Conservation (phyloP, 2,888 invertebrate species). For the Tetragonisca angustula region DNA sequence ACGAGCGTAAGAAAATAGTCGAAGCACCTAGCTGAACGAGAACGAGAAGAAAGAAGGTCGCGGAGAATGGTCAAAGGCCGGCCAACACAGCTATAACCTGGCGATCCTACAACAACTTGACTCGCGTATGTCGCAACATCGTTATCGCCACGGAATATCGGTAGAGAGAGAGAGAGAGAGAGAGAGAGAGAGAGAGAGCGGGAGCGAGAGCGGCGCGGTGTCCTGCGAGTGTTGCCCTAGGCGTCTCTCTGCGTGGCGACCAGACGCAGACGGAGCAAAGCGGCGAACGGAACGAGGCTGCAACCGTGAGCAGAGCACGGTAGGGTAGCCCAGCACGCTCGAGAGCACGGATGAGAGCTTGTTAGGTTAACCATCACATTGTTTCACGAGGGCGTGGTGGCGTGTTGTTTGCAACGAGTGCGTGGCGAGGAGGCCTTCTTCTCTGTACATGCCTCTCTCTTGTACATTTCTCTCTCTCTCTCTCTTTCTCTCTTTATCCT, state of each 20-base stretch:
- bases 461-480: not conserved
- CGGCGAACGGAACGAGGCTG: conserved; percentile 51
- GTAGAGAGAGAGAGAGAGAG: not conserved
- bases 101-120: conserved; percentile 46
- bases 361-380: conserved; percentile 79
- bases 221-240: conserved; percentile 70
- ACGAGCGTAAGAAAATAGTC: not conserved
- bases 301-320: conserved; percentile 62
- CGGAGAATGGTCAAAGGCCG: not conserved
- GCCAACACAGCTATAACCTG: conserved; percentile 43
- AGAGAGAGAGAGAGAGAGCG: too few relatives aligned
- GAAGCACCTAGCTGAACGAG: not conserved
- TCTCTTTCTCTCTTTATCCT: conserved; percentile 20
- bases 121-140: conserved; percentile 59
- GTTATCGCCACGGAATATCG: conserved; percentile 60
- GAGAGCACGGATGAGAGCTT: conserved; percentile 72
- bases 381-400: conserved; percentile 75
- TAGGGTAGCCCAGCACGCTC: conserved; percentile 56
- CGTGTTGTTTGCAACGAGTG: conserved; percentile 60
- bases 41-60: not conserved
- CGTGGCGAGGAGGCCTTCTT: conserved; percentile 54
- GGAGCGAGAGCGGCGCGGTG: conserved; percentile 11
- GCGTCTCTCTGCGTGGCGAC: conserved; percentile 52
- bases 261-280: conserved; percentile 9
- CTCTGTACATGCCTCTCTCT: conserved; percentile 5